Evolutionary conservation across 2,797 vertebrate genomes (phyloP), one percentile per base, ranked within the genome.

Genomic region (Eidolon dupreanum): DNA sequence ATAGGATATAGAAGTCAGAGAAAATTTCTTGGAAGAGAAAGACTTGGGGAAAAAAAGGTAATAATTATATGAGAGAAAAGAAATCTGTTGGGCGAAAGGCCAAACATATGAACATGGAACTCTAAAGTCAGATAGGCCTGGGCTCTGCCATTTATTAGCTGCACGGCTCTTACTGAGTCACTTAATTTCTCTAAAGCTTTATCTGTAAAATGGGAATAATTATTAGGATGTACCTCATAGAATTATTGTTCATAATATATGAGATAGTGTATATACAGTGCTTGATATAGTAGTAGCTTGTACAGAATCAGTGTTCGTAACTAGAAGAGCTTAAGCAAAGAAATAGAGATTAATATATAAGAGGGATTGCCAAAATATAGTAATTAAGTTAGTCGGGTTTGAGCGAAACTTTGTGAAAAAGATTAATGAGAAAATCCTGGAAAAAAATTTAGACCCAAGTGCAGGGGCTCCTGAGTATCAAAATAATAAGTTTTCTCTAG

Each of bases 351-450:
- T 85, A 41, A 88, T 28, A n/a, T 41, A 4, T 33, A 46, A 88
- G 53, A 86, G 63, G 31, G 43, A 82, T 20, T 43, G 38, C 12
- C 71, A 77, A 53, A 85, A 71, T 71, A 90, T 20, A 53, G 24
- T 19, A 20, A 92, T 88, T 41, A 74, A 78, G 43, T 75, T 41
- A 90, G 22, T 86, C 26, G 43, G 59, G 19, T 57, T 84, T 81
- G 82, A 88, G 49, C 28, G 88, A 90, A 84, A 59, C 59, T 92
- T 73, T 84, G 24, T 77, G 31, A 9, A 73, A 93, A 93, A 81
- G 38, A 74, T 6, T 55, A 63, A 75, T 28, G 43, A 86, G 11
- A 88, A 79, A 89, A 92, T 51, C 46, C 22, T 31, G 15, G 57
- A 1, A 20, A 84, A 61, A 73, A 78, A 22, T 38, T 82, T 65